Evolutionary conservation across 2,888 invertebrate species (phyloP).

Genomic region (Prosapia bicincta): DNA sequence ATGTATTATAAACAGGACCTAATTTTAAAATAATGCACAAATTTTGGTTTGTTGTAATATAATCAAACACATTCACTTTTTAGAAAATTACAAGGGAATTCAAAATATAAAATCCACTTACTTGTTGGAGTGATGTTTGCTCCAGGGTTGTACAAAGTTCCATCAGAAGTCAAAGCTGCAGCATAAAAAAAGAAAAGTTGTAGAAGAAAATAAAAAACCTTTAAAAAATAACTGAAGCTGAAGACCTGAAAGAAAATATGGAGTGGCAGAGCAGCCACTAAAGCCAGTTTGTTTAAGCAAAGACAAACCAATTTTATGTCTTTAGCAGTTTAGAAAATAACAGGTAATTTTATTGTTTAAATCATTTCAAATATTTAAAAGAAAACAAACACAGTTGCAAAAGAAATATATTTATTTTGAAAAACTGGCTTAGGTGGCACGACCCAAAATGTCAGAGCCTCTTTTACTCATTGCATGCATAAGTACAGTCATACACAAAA

Average conservation of each 20-base stretch:
- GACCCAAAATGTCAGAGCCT: conserved; percentile 27
- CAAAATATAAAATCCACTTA: neutral
- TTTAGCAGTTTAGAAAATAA: too few relatives aligned
- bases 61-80: too few relatives aligned
- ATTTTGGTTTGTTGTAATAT: too few relatives aligned
- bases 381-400: too few relatives aligned
- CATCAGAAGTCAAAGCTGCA: conserved; percentile 24
- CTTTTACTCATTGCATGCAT: conserved; percentile 13
- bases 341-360: too few relatives aligned
- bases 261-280: conserved; percentile 32
- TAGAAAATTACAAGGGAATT: too few relatives aligned
- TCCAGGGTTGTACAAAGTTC: neutral
- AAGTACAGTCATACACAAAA: conserved; percentile 5
- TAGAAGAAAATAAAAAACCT: neutral
- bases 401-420: neutral
- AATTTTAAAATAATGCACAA: too few relatives aligned
- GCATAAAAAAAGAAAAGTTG: conserved; percentile 20
- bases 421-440: conserved; percentile 27
- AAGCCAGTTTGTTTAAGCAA: conserved; percentile 22
- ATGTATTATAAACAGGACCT: too few relatives aligned
- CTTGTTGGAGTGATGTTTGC: neutral
- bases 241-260: conserved; percentile 33
- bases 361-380: too few relatives aligned
- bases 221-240: conserved; percentile 9
- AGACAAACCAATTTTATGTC: too few relatives aligned